Evolutionary conservation across 2,797 vertebrate species (phyloP).

Genomic region (Pseudocheirus occidentalis): DNA sequence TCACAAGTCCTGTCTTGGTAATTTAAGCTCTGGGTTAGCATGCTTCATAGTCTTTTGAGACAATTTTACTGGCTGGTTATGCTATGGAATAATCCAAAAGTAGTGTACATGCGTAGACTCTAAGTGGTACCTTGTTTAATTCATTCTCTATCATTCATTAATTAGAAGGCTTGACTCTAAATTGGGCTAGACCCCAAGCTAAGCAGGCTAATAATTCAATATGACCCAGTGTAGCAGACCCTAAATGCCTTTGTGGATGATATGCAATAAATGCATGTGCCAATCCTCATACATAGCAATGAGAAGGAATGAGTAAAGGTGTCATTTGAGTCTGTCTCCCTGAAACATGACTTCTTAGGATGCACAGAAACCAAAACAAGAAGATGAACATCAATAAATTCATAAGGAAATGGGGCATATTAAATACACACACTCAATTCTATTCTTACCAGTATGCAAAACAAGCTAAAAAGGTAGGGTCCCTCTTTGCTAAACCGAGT

Average conservation of each 20-base stretch:
- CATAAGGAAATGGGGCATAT: background rate
- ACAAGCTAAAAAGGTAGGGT: background rate
- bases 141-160: conserved; percentile 27
- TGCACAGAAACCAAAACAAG: conserved; percentile 25
- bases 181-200: conserved; percentile 10
- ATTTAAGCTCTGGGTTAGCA: conserved; percentile 73
- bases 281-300: background rate
- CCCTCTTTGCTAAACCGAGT: background rate
- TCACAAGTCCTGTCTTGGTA: conserved; percentile 72
- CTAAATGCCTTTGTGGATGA: background rate
- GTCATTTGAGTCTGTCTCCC: conserved; percentile 14
- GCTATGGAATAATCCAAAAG: conserved; percentile 48
- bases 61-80: conserved; percentile 71
- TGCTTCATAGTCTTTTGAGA: conserved; percentile 58
- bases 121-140: conserved; percentile 55
- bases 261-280: background rate
- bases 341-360: conserved; percentile 17
- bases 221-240: conserved; percentile 42
- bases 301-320: conserved; percentile 31
- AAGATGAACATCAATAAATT: conserved; percentile 21
- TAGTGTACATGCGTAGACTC: background rate
- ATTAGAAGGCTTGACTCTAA: conserved; percentile 30
- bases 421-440: conserved; percentile 6
- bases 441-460: background rate
- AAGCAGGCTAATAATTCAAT: background rate